phyloP scores from a whole-genome alignment of 2,797 vertebrate species.

The Pampus argenteus region DNA sequence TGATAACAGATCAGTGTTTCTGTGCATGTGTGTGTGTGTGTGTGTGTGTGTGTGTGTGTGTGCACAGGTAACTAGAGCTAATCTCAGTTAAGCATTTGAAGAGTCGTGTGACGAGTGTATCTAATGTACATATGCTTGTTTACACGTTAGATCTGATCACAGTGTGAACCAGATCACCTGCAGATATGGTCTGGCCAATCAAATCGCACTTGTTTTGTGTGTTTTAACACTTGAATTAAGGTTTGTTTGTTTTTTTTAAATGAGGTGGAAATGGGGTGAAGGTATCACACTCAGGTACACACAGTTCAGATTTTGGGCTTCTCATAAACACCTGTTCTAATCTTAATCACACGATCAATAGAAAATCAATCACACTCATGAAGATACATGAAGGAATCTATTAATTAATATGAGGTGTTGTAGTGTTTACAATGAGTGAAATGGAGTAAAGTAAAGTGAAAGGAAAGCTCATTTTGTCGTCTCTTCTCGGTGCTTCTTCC shows the following conservation, averaged over 20 bases:
- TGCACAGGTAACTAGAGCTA: slow-evolving; percentile 26
- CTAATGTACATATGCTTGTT: too few relatives aligned
- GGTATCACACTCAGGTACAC: neutral
- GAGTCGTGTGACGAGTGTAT: too few relatives aligned
- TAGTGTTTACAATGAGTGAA: neutral
- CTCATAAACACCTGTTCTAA: neutral
- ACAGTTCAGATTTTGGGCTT: neutral
- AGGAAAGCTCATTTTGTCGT: slow-evolving; percentile 8
- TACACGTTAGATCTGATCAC: neutral
- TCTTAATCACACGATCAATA: neutral
- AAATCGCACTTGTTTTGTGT: neutral
- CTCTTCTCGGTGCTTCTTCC: slow-evolving; percentile 12
- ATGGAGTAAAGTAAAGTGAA: neutral
- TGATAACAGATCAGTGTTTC: slow-evolving; percentile 26
- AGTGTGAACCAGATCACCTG: neutral
- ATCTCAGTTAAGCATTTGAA: slow-evolving; percentile 13
- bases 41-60: slow-evolving; percentile 5
- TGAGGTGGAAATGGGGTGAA: neutral
- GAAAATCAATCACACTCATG: neutral
- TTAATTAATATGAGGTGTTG: neutral
- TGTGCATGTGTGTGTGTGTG: slow-evolving; percentile 17
- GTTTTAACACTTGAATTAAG: too few relatives aligned
- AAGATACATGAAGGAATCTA: neutral
- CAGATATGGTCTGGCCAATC: too few relatives aligned
- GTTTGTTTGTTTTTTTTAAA: too few relatives aligned